A percentile compares a stretch with the other conserved stretches of the same genome.
phyloP scores from a whole-genome alignment of 2,888 invertebrate genomes.

The Ectemnius continuus region DNA sequence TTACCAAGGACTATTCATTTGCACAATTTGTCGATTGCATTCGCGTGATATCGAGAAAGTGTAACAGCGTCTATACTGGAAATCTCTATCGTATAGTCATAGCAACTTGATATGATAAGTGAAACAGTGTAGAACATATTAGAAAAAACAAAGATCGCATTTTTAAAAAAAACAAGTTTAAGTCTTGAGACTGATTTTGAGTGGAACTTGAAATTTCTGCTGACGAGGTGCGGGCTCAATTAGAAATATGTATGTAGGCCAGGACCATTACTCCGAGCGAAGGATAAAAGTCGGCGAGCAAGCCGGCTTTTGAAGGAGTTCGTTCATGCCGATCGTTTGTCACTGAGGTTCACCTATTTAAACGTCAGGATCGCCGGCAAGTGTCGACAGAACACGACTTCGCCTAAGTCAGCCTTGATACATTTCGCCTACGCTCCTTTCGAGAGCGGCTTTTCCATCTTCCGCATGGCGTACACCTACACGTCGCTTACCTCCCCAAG shows the following conservation, averaged over 20 bases:
- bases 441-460: constrained; percentile 74
- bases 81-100: no score
- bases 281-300: constrained; percentile 25
- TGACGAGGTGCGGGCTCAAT: no score
- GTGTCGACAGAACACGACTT: constrained; percentile 57
- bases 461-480: constrained; percentile 76
- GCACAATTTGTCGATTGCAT: constrained; percentile 51
- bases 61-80: not conserved
- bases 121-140: no score
- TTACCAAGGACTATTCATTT: constrained; percentile 51
- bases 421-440: constrained; percentile 70
- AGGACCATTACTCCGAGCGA: constrained; percentile 12
- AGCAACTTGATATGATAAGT: no score
- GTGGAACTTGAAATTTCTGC: no score
- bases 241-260: constrained; percentile 12
- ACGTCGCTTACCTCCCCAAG: constrained; percentile 66
- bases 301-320: constrained; percentile 39
- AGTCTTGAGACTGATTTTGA: no score
- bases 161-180: no score
- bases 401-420: constrained; percentile 69
- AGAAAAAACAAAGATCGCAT: no score
- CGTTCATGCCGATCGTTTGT: constrained; percentile 60
- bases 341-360: constrained; percentile 58
- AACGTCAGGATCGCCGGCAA: constrained; percentile 62
- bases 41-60: constrained; percentile 27